These are phyloP conservation scores for Garra rufa DNA, from an alignment of 2,113 vertebrate species.

Conservation along the genomic window DNA sequence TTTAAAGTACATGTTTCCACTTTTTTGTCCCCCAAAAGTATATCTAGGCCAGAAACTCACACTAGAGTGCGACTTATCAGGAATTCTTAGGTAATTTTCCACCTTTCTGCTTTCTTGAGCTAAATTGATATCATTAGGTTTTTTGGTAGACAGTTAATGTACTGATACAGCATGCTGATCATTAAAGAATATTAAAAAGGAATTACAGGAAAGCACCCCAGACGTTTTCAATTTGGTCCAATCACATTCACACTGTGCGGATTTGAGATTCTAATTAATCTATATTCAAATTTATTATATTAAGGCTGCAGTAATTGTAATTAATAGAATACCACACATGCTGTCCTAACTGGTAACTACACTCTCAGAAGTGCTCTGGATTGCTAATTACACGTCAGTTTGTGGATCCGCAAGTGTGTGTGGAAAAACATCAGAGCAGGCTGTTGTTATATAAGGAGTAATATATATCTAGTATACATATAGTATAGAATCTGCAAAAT, in stretches of 20 bases:
- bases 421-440: neutral
- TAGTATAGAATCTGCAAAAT: no score
- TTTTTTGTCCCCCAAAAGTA: neutral
- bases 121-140: neutral
- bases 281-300: slow-evolving; percentile 65
- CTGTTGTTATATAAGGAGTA: neutral
- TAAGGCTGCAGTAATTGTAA: slow-evolving; percentile 60
- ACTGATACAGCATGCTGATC: slow-evolving; percentile 8
- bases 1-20: neutral
- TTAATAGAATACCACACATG: slow-evolving; percentile 60
- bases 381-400: slow-evolving; percentile 47
- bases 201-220: slow-evolving; percentile 4
- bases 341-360: slow-evolving; percentile 47
- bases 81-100: neutral
- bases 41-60: neutral
- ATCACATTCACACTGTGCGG: slow-evolving; percentile 57
- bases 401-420: slow-evolving; percentile 22
- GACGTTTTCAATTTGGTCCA: slow-evolving; percentile 15
- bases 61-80: neutral
- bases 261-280: slow-evolving; percentile 68
- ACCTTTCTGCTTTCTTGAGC: neutral
- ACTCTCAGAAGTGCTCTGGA: slow-evolving; percentile 50
- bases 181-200: slow-evolving; percentile 20
- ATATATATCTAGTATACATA: no score
- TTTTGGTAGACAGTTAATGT: neutral